Evolutionary conservation across 2,797 vertebrate genomes (phyloP).

Genomic region (Pipistrellus pygmaeus): DNA sequence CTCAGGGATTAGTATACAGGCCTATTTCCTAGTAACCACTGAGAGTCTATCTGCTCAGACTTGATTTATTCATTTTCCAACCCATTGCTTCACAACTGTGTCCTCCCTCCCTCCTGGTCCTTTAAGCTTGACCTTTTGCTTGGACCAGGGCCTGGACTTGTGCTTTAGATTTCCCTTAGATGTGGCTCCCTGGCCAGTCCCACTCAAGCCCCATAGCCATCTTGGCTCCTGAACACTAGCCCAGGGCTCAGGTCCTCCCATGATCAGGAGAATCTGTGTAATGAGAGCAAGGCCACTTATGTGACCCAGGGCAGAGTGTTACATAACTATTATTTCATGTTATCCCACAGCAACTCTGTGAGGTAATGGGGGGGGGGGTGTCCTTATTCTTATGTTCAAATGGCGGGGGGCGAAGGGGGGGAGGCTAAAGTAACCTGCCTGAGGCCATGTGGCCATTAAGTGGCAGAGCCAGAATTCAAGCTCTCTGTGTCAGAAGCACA

Average conservation of each 20-base stretch:
- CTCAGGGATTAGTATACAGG: neutral
- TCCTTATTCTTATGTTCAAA: constrained; percentile 42
- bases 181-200: neutral
- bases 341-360: neutral
- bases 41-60: neutral
- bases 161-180: neutral
- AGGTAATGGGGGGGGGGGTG: neutral
- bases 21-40: neutral
- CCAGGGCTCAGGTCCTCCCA: neutral
- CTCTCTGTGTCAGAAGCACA: neutral
- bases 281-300: neutral
- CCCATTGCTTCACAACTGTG: neutral
- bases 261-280: neutral
- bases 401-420: too few relatives aligned
- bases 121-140: neutral
- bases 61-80: neutral
- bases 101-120: neutral
- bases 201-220: neutral
- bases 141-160: neutral
- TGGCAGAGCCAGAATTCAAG: neutral
- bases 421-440: neutral
- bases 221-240: neutral
- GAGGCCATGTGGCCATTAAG: neutral
- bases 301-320: neutral
- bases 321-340: neutral